These are phyloP conservation scores for Mugil cephalus DNA, from an alignment of 2,113 vertebrate genomes.

Conservation along the genomic window DNA sequence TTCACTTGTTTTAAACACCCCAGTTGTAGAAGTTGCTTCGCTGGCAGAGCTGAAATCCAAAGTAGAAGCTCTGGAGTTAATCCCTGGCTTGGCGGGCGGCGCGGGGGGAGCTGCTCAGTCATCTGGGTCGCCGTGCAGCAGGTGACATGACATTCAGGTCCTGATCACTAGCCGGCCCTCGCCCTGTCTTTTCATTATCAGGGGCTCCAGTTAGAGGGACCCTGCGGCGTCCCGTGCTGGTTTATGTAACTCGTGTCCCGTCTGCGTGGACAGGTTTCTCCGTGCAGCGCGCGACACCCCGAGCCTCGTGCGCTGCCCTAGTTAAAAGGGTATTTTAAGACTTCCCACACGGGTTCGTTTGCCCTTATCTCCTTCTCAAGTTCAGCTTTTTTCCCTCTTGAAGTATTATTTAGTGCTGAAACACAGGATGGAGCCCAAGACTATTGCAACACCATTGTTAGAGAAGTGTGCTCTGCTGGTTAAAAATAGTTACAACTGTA, in stretches of 20 bases:
- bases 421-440: conserved; percentile 10
- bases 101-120: conserved; percentile 30
- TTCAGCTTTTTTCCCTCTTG: conserved; percentile 46
- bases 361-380: conserved; percentile 75
- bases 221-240: conserved; percentile 33
- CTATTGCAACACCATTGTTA: not conserved
- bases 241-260: conserved; percentile 40
- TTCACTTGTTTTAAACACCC: conserved; percentile 50
- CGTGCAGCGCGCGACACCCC: conserved; percentile 44
- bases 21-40: conserved; percentile 43
- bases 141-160: conserved; percentile 26
- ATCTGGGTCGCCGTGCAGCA: conserved; percentile 44
- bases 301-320: conserved; percentile 73
- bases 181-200: not conserved
- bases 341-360: conserved; percentile 73
- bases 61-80: conserved; percentile 46
- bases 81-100: conserved; percentile 5
- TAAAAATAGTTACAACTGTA: not conserved
- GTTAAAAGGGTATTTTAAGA: conserved; percentile 82
- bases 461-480: not conserved
- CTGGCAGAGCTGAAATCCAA: conserved; percentile 45
- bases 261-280: conserved; percentile 54
- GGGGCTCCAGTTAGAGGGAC: conserved; percentile 24
- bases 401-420: conserved; percentile 46
- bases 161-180: not conserved